Evolutionary conservation across 2,888 invertebrate species (phyloP).

Genomic region (Spicauda simplicius): DNA sequence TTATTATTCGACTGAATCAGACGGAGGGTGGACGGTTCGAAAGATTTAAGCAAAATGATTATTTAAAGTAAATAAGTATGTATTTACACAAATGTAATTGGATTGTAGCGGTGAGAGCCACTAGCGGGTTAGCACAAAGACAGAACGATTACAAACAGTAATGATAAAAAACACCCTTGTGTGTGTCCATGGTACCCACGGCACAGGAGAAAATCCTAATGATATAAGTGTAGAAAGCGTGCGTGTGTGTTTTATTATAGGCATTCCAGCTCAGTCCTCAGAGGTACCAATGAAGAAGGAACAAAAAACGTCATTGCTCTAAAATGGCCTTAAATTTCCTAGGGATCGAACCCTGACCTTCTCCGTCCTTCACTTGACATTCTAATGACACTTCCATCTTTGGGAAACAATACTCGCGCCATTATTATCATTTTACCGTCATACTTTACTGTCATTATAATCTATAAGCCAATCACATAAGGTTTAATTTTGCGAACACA

Average conservation of each 20-base stretch:
- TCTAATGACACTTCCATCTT: constrained; percentile 47
- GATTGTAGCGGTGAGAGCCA: neutral
- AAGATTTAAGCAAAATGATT: no score
- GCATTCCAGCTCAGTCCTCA: no score
- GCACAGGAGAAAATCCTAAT: no score
- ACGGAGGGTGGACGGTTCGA: no score
- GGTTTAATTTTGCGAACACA: neutral
- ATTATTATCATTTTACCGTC: constrained; percentile 8
- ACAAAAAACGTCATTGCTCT: neutral
- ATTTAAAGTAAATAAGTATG: neutral
- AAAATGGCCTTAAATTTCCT: neutral
- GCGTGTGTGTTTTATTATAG: no score
- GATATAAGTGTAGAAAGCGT: no score
- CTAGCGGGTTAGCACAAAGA: neutral
- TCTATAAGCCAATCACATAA: neutral
- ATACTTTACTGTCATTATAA: neutral
- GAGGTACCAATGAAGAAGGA: no score
- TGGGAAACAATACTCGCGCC: constrained; percentile 41
- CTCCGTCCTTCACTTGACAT: constrained; percentile 39
- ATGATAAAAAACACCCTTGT: no score
- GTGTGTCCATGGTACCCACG: no score
- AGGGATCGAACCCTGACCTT: constrained; percentile 13
- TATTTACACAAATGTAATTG: neutral
- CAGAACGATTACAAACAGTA: neutral
- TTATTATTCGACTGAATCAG: no score